A percentile compares a stretch with the other conserved stretches of the same genome.
phyloP scores from a whole-genome alignment of 2,797 vertebrate species.

The Tapirus indicus region DNA sequence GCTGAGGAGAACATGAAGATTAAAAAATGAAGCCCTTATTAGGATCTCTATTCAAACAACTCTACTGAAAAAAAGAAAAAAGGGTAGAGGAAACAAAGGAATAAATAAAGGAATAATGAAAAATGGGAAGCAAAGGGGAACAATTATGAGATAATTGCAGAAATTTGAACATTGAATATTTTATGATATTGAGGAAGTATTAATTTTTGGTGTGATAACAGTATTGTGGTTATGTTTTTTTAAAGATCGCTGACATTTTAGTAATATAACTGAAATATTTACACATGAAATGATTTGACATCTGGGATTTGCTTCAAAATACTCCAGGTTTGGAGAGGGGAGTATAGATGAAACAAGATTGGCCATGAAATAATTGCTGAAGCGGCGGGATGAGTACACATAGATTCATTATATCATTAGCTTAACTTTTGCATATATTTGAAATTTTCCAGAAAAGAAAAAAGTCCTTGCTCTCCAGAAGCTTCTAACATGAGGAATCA shows the following conservation, averaged over 20 bases:
- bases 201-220: not conserved
- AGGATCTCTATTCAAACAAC: not conserved
- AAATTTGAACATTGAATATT: not conserved
- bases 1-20: not conserved
- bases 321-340: not conserved
- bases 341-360: not conserved
- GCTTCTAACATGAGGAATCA: not conserved
- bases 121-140: not conserved
- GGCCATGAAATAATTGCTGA: not conserved
- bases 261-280: not conserved
- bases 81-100: not conserved
- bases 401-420: not conserved
- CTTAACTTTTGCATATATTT: conserved; percentile 1
- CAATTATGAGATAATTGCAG: not conserved
- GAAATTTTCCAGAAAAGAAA: not conserved
- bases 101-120: not conserved
- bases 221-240: not conserved
- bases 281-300: not conserved
- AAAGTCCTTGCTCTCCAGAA: conserved; percentile 22
- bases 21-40: not conserved
- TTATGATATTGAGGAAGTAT: not conserved
- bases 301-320: not conserved
- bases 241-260: not conserved
- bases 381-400: not conserved
- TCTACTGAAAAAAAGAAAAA: not conserved